A percentile compares a stretch with the other conserved stretches of the same genome.
Conservation (phyloP, 2,888 invertebrate genomes). For the Tanytarsus gracilentus region DNA sequence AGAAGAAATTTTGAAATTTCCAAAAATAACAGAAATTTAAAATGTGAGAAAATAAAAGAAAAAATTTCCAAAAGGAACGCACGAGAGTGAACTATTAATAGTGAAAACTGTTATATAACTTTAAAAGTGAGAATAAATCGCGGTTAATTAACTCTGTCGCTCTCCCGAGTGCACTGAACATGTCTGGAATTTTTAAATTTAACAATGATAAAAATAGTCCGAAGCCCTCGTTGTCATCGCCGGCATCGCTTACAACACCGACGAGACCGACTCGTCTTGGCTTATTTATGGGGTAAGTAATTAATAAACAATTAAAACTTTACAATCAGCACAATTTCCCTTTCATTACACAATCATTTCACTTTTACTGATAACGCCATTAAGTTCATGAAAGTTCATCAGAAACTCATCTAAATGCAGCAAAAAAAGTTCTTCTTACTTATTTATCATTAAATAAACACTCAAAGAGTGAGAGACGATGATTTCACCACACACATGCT, state of each 20-base stretch:
- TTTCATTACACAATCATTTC: not conserved
- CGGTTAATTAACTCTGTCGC: not conserved
- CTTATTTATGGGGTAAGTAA: conserved; percentile 20
- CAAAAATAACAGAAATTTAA: too few relatives aligned
- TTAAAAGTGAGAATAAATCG: not conserved
- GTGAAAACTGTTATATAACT: not conserved
- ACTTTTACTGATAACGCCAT: not conserved
- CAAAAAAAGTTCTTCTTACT: too few relatives aligned
- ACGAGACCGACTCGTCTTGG: conserved; percentile 2
- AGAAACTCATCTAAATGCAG: not conserved
- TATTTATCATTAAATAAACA: not conserved
- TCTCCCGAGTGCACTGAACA: not conserved
- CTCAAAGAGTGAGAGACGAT: not conserved
- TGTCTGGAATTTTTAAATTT: conserved; percentile 26
- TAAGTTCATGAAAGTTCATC: too few relatives aligned
- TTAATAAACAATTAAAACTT: not conserved
- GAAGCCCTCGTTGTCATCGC: conserved; percentile 6
- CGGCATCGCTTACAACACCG: conserved; percentile 23
- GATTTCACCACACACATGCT: not conserved
- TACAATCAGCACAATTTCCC: not conserved
- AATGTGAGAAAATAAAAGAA: too few relatives aligned
- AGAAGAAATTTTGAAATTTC: too few relatives aligned
- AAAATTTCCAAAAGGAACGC: too few relatives aligned
- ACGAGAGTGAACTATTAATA: too few relatives aligned
- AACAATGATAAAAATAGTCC: not conserved